These are phyloP conservation scores for Siniperca knerii DNA, from an alignment of 2,113 vertebrate genomes.

Conservation along the genomic window DNA sequence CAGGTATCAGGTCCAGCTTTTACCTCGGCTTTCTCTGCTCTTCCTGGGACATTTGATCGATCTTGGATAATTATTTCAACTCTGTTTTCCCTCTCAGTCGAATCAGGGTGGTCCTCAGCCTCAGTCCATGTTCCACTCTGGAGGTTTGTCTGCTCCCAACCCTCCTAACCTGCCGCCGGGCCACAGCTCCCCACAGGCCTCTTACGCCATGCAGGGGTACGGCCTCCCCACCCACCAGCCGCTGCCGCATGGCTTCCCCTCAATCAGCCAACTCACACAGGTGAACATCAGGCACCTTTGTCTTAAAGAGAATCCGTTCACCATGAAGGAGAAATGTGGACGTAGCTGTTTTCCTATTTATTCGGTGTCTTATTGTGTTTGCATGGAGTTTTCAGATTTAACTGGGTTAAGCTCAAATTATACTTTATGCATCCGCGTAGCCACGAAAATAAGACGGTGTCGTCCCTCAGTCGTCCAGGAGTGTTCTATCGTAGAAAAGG, in stretches of 20 bases:
- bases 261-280: conserved; percentile 78
- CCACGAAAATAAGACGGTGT: too few species aligned
- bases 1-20: too few species aligned
- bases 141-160: conserved; percentile 84
- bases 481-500: too few species aligned
- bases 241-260: conserved; percentile 75
- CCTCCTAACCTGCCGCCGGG: conserved; percentile 89
- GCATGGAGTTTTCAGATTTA: too few species aligned
- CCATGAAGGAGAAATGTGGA: too few species aligned
- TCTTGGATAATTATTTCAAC: background rate
- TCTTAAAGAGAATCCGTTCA: too few species aligned
- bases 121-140: conserved; percentile 89
- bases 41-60: background rate
- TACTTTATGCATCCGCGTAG: too few species aligned
- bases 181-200: conserved; percentile 89
- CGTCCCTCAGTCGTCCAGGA: too few species aligned
- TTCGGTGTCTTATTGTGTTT: too few species aligned
- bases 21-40: too few species aligned
- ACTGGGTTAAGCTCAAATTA: too few species aligned
- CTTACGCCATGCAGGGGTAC: conserved; percentile 88
- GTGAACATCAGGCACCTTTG: conserved; percentile 29
- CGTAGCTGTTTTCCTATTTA: too few species aligned
- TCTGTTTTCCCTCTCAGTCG: conserved; percentile 70
- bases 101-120: conserved; percentile 86
- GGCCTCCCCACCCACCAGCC: conserved; percentile 87